These are phyloP conservation scores for Eunapius fragilis DNA, from an alignment of 37 sponge, comb jelly and placozoan genomes.

Conservation along the genomic window DNA sequence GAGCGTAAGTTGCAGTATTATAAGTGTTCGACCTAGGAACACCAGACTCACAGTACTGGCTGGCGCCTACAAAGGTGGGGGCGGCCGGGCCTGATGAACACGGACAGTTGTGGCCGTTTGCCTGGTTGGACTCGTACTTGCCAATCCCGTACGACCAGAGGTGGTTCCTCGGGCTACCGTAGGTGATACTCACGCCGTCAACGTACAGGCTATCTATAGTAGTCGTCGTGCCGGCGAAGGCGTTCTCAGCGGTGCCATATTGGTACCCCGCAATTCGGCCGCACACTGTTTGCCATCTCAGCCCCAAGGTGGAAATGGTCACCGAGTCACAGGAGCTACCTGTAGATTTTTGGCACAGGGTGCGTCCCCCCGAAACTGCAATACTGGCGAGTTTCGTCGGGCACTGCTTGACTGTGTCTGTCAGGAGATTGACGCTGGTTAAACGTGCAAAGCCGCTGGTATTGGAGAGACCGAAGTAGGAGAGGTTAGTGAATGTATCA, in stretches of 20 bases:
- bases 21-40: background rate
- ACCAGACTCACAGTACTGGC: background rate
- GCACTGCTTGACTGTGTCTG: background rate
- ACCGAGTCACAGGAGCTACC: background rate
- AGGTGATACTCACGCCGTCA: background rate
- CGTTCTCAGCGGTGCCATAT: background rate
- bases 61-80: background rate
- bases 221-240: background rate
- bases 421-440: background rate
- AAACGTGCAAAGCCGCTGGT: background rate
- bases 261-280: background rate
- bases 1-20: background rate
- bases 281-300: background rate
- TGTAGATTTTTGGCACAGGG: background rate
- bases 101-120: background rate
- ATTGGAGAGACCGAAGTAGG: background rate
- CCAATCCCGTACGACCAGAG: background rate
- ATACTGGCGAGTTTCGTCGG: background rate
- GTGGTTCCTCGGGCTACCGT: background rate
- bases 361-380: background rate
- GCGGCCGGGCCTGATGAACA: background rate
- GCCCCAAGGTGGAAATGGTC: background rate
- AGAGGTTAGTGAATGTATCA: background rate
- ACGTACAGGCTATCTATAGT: background rate
- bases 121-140: background rate